These are phyloP conservation scores for Betta splendens DNA, from an alignment of 2,797 vertebrate genomes.

Conservation along the genomic window DNA sequence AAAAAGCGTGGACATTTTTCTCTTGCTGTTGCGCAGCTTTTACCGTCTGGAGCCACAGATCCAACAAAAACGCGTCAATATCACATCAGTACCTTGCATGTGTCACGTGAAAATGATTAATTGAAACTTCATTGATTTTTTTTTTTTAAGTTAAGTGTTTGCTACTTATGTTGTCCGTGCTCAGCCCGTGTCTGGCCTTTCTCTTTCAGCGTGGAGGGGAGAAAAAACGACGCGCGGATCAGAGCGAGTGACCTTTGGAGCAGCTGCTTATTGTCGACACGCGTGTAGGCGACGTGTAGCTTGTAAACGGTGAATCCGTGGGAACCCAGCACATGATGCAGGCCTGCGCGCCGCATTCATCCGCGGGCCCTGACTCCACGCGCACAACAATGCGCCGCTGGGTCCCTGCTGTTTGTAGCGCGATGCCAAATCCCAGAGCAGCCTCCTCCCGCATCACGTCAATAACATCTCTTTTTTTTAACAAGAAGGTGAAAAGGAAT, in stretches of 20 bases:
- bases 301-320: slow-evolving; percentile 64
- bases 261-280: slow-evolving; percentile 70
- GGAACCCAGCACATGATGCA: slow-evolving; percentile 74
- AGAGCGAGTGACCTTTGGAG: slow-evolving; percentile 54
- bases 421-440: slow-evolving; percentile 64
- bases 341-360: slow-evolving; percentile 58
- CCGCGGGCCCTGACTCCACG: slow-evolving; percentile 30
- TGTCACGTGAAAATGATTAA: slow-evolving; percentile 51
- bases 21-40: slow-evolving; percentile 74
- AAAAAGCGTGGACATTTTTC: slow-evolving; percentile 65
- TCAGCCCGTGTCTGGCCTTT: slow-evolving; percentile 10
- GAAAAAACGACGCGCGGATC: slow-evolving; percentile 15
- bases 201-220: not conserved
- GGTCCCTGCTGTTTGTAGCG: slow-evolving; percentile 61
- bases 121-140: slow-evolving; percentile 46
- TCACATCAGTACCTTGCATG: slow-evolving; percentile 62
- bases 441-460: slow-evolving; percentile 41
- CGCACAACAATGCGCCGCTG: slow-evolving; percentile 51
- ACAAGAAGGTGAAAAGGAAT: slow-evolving; percentile 25
- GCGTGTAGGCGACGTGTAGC: slow-evolving; percentile 39
- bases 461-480: slow-evolving; percentile 1
- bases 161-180: slow-evolving; percentile 8
- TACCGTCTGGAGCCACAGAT: slow-evolving; percentile 68
- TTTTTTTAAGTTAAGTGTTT: slow-evolving; percentile 45
- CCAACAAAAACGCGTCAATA: slow-evolving; percentile 70